Evolutionary conservation across 1,140 invertebrate species (phyloP).

Genomic region (Drosophila arawakana): DNA sequence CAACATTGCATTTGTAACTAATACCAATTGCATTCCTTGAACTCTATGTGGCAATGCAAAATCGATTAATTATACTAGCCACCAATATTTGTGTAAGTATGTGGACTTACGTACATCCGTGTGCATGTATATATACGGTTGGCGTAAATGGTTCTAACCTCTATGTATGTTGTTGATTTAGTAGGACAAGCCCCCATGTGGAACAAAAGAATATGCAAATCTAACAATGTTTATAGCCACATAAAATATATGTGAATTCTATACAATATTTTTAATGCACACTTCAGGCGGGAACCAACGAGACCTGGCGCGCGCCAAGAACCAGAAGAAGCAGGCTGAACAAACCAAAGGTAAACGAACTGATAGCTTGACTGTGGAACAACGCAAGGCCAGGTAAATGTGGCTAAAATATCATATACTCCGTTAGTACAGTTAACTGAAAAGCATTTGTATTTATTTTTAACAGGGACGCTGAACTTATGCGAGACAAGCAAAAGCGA

Average conservation of each 20-base stretch:
- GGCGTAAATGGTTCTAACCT: constrained; percentile 32
- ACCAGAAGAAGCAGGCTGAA: constrained; percentile 91
- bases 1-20: not conserved
- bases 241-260: constrained; percentile 1
- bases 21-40: not conserved
- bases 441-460: constrained; percentile 55
- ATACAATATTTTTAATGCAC: constrained; percentile 4
- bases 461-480: constrained; percentile 91
- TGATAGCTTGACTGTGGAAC: constrained; percentile 90
- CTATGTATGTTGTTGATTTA: not conserved
- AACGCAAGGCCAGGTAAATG: constrained; percentile 90
- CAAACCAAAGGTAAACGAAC: constrained; percentile 87
- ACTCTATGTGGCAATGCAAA: not conserved
- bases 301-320: constrained; percentile 93
- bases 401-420: constrained; percentile 24
- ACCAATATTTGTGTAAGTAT: not conserved
- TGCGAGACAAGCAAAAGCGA: constrained; percentile 92
- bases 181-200: constrained; percentile 12
- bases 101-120: not conserved
- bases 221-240: not conserved
- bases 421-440: not conserved
- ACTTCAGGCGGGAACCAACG: constrained; percentile 92
- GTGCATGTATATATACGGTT: constrained; percentile 10
- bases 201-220: not conserved
- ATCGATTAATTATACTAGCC: constrained; percentile 10